Conservation (phyloP, 1,140 invertebrate species). For the Temnothorax longispinosus region DNA sequence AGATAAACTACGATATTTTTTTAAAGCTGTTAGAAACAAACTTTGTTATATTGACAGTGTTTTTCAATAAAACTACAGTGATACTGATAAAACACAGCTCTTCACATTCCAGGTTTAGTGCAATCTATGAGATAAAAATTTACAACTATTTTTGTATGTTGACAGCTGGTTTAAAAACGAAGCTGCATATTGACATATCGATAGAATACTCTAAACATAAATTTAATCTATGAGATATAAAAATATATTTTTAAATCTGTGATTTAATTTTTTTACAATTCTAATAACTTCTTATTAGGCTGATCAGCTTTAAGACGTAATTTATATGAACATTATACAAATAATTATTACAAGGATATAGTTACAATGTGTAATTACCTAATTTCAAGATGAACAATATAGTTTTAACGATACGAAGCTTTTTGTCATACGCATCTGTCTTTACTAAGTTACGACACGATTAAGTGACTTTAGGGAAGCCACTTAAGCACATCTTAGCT, state of each 20-base stretch:
- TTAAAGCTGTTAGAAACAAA: slow-evolving; percentile 1
- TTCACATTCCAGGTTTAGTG: neutral
- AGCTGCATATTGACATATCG: neutral
- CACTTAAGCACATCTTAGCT: neutral
- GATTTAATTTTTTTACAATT: neutral
- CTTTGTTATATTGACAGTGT: neutral
- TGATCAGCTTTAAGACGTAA: neutral
- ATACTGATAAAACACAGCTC: neutral
- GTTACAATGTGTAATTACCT: neutral
- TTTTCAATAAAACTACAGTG: neutral
- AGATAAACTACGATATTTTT: neutral
- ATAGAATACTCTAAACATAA: neutral
- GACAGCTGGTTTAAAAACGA: neutral
- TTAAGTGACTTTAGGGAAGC: slow-evolving; percentile 16
- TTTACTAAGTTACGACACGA: slow-evolving; percentile 5
- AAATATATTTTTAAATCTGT: neutral
- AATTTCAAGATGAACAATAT: neutral
- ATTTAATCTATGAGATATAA: neutral
- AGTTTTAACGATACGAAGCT: neutral
- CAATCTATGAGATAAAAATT: slow-evolving; percentile 2
- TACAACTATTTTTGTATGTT: neutral
- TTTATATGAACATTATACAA: neutral
- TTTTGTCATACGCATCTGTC: neutral
- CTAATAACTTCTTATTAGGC: neutral
- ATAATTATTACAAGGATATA: neutral